A percentile compares a stretch with the other conserved stretches of the same genome.
These are phyloP conservation scores for Lasiurus cinereus DNA, from an alignment of 2,113 vertebrate species.

Conservation along the genomic window DNA sequence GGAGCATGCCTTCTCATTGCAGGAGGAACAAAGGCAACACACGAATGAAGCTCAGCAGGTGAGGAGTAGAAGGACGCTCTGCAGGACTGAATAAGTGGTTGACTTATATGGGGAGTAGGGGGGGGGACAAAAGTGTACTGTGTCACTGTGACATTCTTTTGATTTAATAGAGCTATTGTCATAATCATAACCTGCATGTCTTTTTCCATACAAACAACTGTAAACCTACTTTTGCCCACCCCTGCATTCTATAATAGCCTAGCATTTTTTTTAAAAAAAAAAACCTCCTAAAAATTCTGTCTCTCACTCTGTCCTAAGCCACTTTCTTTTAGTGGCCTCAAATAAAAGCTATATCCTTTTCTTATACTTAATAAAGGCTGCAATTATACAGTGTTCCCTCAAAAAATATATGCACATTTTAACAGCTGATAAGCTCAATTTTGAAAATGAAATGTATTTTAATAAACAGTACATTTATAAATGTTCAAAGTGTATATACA, in stretches of 20 bases:
- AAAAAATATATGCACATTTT: too few species aligned
- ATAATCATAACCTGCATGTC: not conserved
- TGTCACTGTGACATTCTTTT: not conserved
- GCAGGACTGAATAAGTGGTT: not conserved
- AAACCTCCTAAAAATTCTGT: not conserved
- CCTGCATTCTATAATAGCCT: not conserved
- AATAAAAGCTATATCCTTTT: not conserved
- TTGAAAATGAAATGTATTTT: too few species aligned
- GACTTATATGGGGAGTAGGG: too few species aligned
- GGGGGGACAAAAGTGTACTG: not conserved
- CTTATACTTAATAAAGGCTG: not conserved
- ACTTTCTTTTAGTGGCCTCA: not conserved
- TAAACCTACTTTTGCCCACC: not conserved
- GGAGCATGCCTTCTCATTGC: not conserved
- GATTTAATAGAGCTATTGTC: not conserved
- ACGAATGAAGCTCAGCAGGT: not conserved
- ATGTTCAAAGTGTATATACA: too few species aligned
- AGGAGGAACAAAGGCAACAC: not conserved
- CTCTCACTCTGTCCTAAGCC: not conserved
- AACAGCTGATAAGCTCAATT: too few species aligned
- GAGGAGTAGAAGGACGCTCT: not conserved
- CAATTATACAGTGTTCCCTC: too few species aligned
- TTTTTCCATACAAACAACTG: not conserved
- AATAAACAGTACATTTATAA: too few species aligned
- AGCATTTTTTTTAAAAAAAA: too few species aligned